Conservation (phyloP, 1,140 invertebrate genomes). For the Drosophila lacteicornis region DNA sequence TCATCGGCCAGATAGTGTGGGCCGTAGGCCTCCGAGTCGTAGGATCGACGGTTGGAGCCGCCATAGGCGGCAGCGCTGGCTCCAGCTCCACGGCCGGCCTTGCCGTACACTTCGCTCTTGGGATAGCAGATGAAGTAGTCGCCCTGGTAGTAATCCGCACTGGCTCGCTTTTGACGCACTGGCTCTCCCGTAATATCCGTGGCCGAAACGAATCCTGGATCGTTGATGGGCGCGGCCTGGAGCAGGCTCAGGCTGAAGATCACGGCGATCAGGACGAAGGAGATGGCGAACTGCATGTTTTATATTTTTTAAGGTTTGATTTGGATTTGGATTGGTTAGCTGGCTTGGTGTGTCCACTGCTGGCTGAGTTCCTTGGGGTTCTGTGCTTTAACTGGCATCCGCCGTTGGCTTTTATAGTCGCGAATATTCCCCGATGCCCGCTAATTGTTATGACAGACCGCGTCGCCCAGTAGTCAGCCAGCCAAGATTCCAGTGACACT, state of each 20-base stretch:
- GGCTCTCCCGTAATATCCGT: constrained; percentile 57
- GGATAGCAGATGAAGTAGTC: constrained; percentile 72
- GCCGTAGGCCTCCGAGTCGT: constrained; percentile 21
- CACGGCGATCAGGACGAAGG: constrained; percentile 26
- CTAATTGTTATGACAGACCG: constrained; percentile 68
- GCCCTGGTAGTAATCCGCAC: constrained; percentile 42
- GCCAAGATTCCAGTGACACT: constrained; percentile 38
- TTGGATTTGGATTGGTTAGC: background rate
- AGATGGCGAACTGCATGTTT: constrained; percentile 47
- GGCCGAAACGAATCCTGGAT: constrained; percentile 41
- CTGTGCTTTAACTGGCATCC: constrained; percentile 43
- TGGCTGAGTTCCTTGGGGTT: constrained; percentile 59
- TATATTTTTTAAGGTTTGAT: constrained; percentile 1
- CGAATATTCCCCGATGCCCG: constrained; percentile 47
- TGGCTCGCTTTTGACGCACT: constrained; percentile 59
- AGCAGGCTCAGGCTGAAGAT: constrained; percentile 27
- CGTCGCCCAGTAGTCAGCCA: constrained; percentile 13
- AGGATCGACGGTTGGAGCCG: constrained; percentile 48
- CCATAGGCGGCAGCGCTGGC: no score
- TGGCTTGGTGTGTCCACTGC: constrained; percentile 28
- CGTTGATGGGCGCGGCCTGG: constrained; percentile 40
- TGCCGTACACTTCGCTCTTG: constrained; percentile 64
- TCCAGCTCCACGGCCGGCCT: no score
- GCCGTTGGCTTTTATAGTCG: constrained; percentile 55
- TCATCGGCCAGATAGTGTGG: constrained; percentile 31